A percentile compares a stretch with the other conserved stretches of the same genome.
phyloP scores from a whole-genome alignment of 2,113 vertebrate species.

The Antennarius striatus region DNA sequence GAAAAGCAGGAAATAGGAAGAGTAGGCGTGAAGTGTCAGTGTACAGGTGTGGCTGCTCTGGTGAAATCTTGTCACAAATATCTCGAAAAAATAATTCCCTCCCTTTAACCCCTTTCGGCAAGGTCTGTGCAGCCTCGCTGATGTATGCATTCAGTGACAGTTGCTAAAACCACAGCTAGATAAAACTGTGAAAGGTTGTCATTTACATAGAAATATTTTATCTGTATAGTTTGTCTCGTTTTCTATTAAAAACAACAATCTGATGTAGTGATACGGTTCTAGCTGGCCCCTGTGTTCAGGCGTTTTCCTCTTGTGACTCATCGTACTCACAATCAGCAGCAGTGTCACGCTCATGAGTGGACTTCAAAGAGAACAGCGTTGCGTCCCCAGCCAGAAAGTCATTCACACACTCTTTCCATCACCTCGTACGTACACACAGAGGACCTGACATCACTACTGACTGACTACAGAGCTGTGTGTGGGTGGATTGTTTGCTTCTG shows the following conservation, averaged over 20 bases:
- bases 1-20: constrained; percentile 37
- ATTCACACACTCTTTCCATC: constrained; percentile 57
- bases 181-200: constrained; percentile 25
- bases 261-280: constrained; percentile 34
- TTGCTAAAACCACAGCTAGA: constrained; percentile 16
- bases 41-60: constrained; percentile 51
- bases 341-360: constrained; percentile 41
- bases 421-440: constrained; percentile 57
- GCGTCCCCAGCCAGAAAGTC: constrained; percentile 40
- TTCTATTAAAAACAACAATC: constrained; percentile 31
- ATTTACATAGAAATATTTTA: constrained; percentile 21
- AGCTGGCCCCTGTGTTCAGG: constrained; percentile 2
- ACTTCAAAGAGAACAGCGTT: constrained; percentile 52
- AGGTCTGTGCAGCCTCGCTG: constrained; percentile 2
- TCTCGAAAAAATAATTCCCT: constrained; percentile 35
- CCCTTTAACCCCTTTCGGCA: constrained; percentile 38
- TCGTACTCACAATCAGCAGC: constrained; percentile 42
- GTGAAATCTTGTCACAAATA: constrained; percentile 47
- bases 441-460: constrained; percentile 61
- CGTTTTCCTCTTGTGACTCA: constrained; percentile 52
- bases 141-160: constrained; percentile 13
- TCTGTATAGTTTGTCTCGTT: neutral
- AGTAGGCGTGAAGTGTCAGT: constrained; percentile 29
- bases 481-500: constrained; percentile 71
- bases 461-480: constrained; percentile 54